Base-by-base conservation (phyloP, 2,888 invertebrate genomes). In the Lamellibrachia columna region DNA sequence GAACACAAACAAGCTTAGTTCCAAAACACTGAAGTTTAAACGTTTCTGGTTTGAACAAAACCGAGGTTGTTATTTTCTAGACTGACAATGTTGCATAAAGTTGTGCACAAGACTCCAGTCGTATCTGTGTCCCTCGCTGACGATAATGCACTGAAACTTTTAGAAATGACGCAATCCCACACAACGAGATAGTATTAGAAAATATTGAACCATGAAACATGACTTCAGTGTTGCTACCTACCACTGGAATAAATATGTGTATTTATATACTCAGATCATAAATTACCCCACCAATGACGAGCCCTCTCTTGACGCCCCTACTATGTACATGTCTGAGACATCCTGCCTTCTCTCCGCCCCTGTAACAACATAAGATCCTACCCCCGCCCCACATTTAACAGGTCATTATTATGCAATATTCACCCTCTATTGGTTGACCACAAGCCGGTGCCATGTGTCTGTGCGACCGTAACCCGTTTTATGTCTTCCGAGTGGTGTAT, bases 261-360 rank as follows among this genome's bases (percentile, higher is more conserved):
- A 75, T 22, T 75, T n/a, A 75, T 75, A 75, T 75, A 75, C 22
- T 75, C 75, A 75, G 75, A 75, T 75, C 75, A 75, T 75, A 75
- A 75, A 75, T 75, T 75, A 75, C 75, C 75, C 75, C 75, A 75
- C 75, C 75, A 75, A 75, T 75, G 75, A 22, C 75, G 75, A 75
- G 75, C 75, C 75, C 75, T 75, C n/a, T 75, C 75, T 75, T 75
- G 75, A 75, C 75, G 75, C 75, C 75, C 75, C 75, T 22, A 22
- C 75, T 75, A 75, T 75, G 75, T 75, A 75, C 75, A 75, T 15
- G 22, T 75, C n/a, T 75, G 75, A 22, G 75, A 75, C 75, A 75
- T 75, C 22, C 75, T 75, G 75, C 75, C 75, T 75, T 6, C 75
- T 22, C 4, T 11, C 22, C 22, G 75, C 75, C 6, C 6, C 15